phyloP scores from a whole-genome alignment of 2,113 vertebrate genomes.

The Lamprotornis superbus region DNA sequence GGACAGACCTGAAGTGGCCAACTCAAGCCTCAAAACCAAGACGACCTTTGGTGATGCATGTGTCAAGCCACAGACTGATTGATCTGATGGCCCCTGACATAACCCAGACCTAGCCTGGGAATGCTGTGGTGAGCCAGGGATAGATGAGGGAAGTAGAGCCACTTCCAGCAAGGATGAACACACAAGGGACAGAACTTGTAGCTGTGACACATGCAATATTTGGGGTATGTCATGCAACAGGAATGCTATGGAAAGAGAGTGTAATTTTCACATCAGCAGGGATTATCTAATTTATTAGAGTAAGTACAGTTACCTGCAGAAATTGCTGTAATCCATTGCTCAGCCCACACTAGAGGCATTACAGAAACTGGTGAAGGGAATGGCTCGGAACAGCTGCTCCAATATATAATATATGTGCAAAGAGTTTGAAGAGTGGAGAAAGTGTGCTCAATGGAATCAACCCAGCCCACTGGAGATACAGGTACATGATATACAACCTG shows the following conservation, averaged over 20 bases:
- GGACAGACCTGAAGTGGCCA: not conserved
- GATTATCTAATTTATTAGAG: not conserved
- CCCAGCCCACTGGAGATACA: not conserved
- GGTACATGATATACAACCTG: not conserved
- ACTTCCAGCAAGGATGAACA: not conserved
- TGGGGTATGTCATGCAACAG: too few relatives aligned
- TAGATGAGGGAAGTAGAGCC: not conserved
- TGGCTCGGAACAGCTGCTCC: not conserved
- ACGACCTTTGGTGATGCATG: not conserved
- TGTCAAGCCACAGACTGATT: not conserved
- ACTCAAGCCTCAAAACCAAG: not conserved
- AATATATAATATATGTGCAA: accelerated
- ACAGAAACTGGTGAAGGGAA: not conserved
- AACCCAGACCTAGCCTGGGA: not conserved
- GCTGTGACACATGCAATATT: not conserved
- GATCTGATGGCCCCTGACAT: not conserved
- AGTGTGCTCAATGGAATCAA: not conserved
- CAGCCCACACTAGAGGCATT: not conserved
- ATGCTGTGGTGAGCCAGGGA: not conserved
- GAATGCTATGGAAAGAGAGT: not conserved
- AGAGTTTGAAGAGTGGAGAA: not conserved
- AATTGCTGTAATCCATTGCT: not conserved
- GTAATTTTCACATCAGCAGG: not conserved
- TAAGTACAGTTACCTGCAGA: not conserved
- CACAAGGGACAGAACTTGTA: not conserved